Evolutionary conservation across 2,888 invertebrate species (phyloP).

Genomic region (Spilarctia lutea): DNA sequence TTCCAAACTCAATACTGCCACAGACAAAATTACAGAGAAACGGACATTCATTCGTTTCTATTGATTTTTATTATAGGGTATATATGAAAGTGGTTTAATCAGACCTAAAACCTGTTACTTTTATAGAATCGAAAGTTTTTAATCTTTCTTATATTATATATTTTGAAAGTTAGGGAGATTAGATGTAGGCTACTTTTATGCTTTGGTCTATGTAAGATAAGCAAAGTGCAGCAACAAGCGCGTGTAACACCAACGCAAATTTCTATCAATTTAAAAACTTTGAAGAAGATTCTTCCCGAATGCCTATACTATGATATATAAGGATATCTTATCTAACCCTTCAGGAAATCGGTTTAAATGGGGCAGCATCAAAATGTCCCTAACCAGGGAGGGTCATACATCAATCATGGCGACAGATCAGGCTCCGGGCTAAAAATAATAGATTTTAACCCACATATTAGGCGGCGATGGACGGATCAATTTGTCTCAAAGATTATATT

Average conservation of each 20-base stretch:
- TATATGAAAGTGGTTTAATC: not conserved
- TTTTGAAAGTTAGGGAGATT: too few species aligned
- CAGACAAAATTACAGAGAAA: not conserved
- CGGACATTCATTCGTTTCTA: not conserved
- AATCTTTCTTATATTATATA: too few species aligned
- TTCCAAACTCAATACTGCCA: not conserved
- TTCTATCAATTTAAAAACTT: not conserved
- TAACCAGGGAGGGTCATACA: slow-evolving; percentile 30
- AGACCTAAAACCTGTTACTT: not conserved
- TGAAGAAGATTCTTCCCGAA: not conserved
- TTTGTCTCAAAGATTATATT: slow-evolving; percentile 30
- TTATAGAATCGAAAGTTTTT: not conserved
- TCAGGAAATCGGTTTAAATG: slow-evolving; percentile 19
- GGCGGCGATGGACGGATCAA: slow-evolving; percentile 57
- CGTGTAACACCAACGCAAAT: not conserved
- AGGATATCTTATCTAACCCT: slow-evolving; percentile 2
- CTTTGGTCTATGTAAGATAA: too few species aligned
- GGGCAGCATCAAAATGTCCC: slow-evolving; percentile 12
- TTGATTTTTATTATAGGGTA: not conserved
- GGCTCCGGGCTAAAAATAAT: slow-evolving; percentile 51
- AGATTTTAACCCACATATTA: slow-evolving; percentile 53
- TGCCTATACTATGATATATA: not conserved
- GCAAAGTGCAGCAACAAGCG: too few species aligned
- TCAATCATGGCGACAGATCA: slow-evolving; percentile 60
- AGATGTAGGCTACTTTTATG: too few species aligned